Base-by-base conservation (phyloP, 2,113 vertebrate species). In the Strix aluco region DNA sequence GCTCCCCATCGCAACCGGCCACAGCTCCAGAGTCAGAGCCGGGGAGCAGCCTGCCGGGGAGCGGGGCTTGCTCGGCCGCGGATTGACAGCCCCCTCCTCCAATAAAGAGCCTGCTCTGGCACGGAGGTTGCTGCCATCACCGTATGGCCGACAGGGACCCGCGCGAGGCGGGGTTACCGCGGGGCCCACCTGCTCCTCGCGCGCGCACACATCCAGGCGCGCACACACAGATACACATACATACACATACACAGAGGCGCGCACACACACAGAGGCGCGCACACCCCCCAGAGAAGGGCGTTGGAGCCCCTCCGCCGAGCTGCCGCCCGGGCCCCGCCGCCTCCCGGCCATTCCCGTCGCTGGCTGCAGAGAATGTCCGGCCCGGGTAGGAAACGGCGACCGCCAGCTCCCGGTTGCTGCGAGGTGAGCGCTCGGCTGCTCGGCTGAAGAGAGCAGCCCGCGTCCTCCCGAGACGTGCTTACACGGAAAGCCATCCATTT, bases 61-160 rank as follows among this genome's bases (percentile, higher is more conserved):
- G 80, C 2, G 72, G 91, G 72, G 73, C 83, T 83, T 2, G 94
- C 83, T 71, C 72, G 86, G 94, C 86, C 72, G 90, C 91, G 46
- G 97, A 98, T 72, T 91, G 98, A 96, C 98, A 92, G 61, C 91
- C 66, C 74, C 67, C 23, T 65, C 91, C 96, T 73, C 98, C 98
- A 98, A 98, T 98, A 61, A 62, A 29, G 69, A 82, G 93, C 81
- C 81, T 15, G 90, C 92, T 67, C 66, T 0, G 44, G 65, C 88
- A 79, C 95, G 90, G 92, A 69, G 95, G 51, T 57, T 36, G 93
- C 92, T 30, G 62, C 62, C 44, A 67, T 78, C 59, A 36, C 94
- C 65, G 20, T 57, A 81, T 51, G 92, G 95, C 97, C 96, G 96
- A 89, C 85, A 54, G 89, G 88, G 82, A 74, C 62, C 65, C 81